These are phyloP conservation scores for Bembecia ichneumoniformis DNA, from an alignment of 2,888 invertebrate species.

Conservation along the genomic window DNA sequence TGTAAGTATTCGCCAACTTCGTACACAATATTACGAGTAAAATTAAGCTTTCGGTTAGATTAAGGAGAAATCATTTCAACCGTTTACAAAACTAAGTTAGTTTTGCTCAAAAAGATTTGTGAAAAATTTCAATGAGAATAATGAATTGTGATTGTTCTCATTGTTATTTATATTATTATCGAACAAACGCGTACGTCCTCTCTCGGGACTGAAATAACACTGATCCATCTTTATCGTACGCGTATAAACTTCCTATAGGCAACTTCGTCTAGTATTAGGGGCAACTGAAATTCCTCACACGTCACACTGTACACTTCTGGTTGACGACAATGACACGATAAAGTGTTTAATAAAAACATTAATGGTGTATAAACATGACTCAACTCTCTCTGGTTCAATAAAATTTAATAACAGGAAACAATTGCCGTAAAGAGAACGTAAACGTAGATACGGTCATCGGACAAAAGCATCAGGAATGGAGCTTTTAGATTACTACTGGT, in stretches of 20 bases:
- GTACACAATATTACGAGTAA: not conserved
- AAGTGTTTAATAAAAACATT: slow-evolving; percentile 7
- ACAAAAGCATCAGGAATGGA: slow-evolving; percentile 34
- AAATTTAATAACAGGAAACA: slow-evolving; percentile 33
- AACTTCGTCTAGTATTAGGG: not conserved
- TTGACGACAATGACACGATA: not conserved
- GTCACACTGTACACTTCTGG: slow-evolving; percentile 27
- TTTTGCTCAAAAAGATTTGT: not conserved
- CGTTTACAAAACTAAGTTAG: not conserved
- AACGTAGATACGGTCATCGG: slow-evolving; percentile 35
- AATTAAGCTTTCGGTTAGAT: not conserved
- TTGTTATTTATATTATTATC: not conserved
- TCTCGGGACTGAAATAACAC: slow-evolving; percentile 39
- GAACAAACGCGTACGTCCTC: slow-evolving; percentile 41
- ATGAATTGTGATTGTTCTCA: not conserved
- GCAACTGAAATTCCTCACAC: not conserved
- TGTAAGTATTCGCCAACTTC: not conserved
- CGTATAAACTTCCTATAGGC: not conserved
- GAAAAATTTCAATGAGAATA: not conserved
- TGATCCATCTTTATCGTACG: slow-evolving; percentile 19
- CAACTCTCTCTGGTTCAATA: slow-evolving; percentile 7
- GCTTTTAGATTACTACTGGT: slow-evolving; percentile 18
- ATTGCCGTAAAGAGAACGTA: slow-evolving; percentile 33
- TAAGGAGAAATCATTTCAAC: not conserved
- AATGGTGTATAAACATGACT: slow-evolving; percentile 15